Evolutionary conservation across 2,113 vertebrate species (phyloP).

Genomic region (Nerophis ophidion): DNA sequence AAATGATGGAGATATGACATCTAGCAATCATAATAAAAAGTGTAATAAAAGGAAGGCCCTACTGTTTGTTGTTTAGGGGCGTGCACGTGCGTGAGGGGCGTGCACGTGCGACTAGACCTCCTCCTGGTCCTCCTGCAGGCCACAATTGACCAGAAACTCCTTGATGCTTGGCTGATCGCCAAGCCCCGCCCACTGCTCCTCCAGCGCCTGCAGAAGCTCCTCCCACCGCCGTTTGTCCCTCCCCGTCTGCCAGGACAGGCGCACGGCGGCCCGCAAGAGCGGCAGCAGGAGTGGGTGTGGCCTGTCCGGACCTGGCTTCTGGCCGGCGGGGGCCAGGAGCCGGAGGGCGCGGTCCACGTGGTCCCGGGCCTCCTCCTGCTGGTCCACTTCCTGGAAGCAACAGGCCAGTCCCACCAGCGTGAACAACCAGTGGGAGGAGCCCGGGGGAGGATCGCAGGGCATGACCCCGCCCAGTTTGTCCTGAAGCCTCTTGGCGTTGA

Average conservation of each 20-base stretch:
- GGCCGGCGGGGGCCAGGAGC: slow-evolving; percentile 42
- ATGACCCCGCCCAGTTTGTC: slow-evolving; percentile 73
- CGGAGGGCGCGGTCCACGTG: slow-evolving; percentile 81
- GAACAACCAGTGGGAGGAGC: slow-evolving; percentile 74
- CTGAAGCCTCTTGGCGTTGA: slow-evolving; percentile 83
- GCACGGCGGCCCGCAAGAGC: slow-evolving; percentile 78
- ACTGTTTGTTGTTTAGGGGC: neutral
- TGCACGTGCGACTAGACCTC: slow-evolving; percentile 19
- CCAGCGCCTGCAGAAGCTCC: slow-evolving; percentile 75
- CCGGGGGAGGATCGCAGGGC: slow-evolving; percentile 17
- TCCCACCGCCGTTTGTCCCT: slow-evolving; percentile 85
- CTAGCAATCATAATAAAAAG: neutral
- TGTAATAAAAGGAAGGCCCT: neutral
- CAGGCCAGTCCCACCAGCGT: slow-evolving; percentile 79
- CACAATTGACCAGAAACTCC: slow-evolving; percentile 83
- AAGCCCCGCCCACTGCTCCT: slow-evolving; percentile 66
- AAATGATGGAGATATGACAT: neutral
- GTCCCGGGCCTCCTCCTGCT: slow-evolving; percentile 77
- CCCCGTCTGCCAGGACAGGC: slow-evolving; percentile 88
- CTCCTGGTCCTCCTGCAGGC: slow-evolving; percentile 66
- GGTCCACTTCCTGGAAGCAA: slow-evolving; percentile 86
- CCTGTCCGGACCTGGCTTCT: slow-evolving; percentile 42
- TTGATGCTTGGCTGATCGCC: slow-evolving; percentile 78
- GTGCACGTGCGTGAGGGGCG: slow-evolving; percentile 1
- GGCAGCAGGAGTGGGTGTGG: slow-evolving; percentile 79